Conservation (phyloP, 1,140 invertebrate species). For the Bradynema listronoti region DNA sequence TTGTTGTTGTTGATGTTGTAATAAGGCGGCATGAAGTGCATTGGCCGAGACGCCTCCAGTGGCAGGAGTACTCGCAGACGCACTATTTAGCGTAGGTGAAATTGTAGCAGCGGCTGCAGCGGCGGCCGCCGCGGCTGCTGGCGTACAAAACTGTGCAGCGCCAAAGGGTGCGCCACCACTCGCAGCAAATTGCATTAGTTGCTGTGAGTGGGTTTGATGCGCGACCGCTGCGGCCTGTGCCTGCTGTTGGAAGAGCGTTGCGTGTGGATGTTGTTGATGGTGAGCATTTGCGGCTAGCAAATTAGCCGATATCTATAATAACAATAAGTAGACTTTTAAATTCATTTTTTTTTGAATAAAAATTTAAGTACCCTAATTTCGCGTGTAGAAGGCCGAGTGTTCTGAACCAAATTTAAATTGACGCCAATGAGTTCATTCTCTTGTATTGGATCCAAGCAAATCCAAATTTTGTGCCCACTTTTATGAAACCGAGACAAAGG, state of each 20-base stretch:
- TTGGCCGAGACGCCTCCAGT: conserved; percentile 1
- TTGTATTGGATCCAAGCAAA: too few species aligned
- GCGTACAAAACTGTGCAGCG: not conserved
- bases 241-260: conserved; percentile 6
- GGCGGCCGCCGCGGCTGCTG: conserved; percentile 5
- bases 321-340: too few species aligned
- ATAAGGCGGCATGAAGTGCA: conserved; percentile 5
- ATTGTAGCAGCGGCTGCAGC: conserved; percentile 1
- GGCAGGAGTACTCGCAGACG: conserved; percentile 6
- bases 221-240: not conserved
- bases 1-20: conserved; percentile 11
- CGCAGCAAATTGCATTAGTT: too few species aligned
- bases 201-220: not conserved
- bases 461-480: too few species aligned
- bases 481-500: too few species aligned
- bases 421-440: too few species aligned
- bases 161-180: too few species aligned
- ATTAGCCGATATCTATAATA: conserved; percentile 6
- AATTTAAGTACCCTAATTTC: too few species aligned
- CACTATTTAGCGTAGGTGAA: conserved; percentile 4
- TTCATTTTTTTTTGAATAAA: too few species aligned
- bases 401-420: too few species aligned
- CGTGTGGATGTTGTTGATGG: conserved; percentile 1
- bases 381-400: too few species aligned
- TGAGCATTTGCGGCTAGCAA: not conserved